These are phyloP conservation scores for Promerops cafer DNA, from an alignment of 2,113 vertebrate species.

Conservation along the genomic window DNA sequence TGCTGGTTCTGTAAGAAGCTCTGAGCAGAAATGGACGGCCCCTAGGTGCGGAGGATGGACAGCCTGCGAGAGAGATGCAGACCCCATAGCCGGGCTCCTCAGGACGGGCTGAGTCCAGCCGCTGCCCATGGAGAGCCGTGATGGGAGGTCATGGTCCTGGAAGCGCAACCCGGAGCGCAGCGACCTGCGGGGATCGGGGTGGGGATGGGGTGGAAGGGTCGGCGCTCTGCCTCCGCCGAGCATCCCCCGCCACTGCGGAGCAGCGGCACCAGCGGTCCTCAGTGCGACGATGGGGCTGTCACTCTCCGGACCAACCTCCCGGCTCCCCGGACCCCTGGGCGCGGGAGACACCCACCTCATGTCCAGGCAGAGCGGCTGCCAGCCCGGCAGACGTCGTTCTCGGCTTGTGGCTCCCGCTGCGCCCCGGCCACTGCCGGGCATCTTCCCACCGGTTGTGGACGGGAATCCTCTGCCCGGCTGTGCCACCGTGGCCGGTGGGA, in stretches of 20 bases:
- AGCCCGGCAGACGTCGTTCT: neutral
- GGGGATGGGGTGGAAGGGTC: neutral
- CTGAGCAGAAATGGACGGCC: neutral
- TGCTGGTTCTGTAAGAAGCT: neutral
- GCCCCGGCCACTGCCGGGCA: neutral
- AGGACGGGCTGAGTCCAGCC: neutral
- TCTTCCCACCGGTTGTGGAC: neutral
- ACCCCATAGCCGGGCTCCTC: accelerated
- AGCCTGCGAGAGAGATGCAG: neutral
- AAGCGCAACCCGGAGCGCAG: neutral
- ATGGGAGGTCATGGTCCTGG: neutral
- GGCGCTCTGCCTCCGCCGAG: neutral
- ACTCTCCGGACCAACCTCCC: neutral
- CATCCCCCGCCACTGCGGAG: neutral
- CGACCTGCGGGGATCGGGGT: accelerated
- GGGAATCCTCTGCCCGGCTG: neutral
- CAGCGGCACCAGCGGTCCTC: neutral
- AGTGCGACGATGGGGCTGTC: accelerated
- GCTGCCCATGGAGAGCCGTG: accelerated
- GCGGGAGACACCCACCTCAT: neutral
- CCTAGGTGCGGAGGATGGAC: neutral
- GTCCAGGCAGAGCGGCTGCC: neutral
- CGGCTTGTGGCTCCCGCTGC: neutral
- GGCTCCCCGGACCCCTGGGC: neutral
- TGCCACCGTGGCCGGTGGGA: neutral